Percentiles rank a stretch among this genome's conserved stretches.
phyloP scores from a whole-genome alignment of 23 tunicate genomes.

The Diplosoma virens region DNA sequence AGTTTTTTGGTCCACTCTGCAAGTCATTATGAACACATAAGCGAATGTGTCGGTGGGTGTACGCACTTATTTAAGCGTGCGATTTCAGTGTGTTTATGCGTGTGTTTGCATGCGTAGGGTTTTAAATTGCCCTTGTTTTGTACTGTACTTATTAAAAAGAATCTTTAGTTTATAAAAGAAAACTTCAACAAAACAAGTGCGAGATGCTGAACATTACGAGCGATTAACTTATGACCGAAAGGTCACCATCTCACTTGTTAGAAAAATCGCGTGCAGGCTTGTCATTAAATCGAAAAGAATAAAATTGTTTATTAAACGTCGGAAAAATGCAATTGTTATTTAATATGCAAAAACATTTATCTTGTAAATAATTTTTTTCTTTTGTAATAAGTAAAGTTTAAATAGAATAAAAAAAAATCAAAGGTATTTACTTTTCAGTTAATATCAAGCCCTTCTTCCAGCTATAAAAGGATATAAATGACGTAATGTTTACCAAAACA shows the following conservation, averaged over 20 bases:
- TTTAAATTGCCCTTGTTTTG: background rate
- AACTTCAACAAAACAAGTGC: background rate
- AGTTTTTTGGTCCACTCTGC: conserved; percentile 67
- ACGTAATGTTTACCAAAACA: background rate
- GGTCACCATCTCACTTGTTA: no score
- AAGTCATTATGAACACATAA: background rate
- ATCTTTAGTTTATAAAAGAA: background rate
- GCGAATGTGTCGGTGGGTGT: background rate
- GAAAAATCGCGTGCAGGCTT: no score
- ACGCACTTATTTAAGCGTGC: background rate
- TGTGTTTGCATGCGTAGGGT: no score
- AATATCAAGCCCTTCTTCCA: background rate
- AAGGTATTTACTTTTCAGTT: background rate
- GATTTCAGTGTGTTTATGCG: no score
- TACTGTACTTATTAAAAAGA: background rate
- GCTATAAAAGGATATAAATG: background rate
- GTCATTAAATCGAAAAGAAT: no score
- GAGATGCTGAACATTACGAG: no score
- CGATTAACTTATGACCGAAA: no score
- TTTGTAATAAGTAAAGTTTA: background rate
- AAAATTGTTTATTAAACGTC: no score
- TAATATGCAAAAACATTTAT: no score
- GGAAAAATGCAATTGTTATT: no score
- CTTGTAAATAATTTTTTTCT: no score
- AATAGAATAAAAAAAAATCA: background rate